Evolutionary conservation across 1,140 invertebrate species (phyloP).

Genomic region (Drosophila baimaii): DNA sequence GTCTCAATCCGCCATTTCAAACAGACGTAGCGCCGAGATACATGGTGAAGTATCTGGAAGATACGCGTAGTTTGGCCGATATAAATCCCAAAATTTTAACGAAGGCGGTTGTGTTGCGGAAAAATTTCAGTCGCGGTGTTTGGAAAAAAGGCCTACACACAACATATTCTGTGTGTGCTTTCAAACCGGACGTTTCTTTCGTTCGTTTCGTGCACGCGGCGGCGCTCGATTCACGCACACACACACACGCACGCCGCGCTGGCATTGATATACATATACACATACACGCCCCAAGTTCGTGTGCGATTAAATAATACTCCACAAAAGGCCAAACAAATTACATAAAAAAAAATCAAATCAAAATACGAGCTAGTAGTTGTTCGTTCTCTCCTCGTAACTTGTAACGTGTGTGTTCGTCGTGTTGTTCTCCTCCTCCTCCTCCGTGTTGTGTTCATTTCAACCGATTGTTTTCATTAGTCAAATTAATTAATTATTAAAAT

Average conservation of each 20-base stretch:
- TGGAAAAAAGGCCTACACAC: slow-evolving; percentile 16
- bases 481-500: slow-evolving; percentile 37
- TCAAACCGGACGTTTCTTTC: slow-evolving; percentile 62
- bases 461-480: slow-evolving; percentile 64
- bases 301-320: slow-evolving; percentile 81
- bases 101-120: slow-evolving; percentile 12
- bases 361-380: slow-evolving; percentile 29
- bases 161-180: slow-evolving; percentile 62
- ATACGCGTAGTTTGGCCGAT: too few relatives aligned
- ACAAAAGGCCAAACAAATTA: slow-evolving; percentile 74
- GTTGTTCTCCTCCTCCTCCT: slow-evolving; percentile 30
- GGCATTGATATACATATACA: slow-evolving; percentile 38
- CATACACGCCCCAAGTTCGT: slow-evolving; percentile 35
- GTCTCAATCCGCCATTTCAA: too few relatives aligned
- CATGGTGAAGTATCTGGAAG: too few relatives aligned
- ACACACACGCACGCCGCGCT: slow-evolving; percentile 36
- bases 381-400: slow-evolving; percentile 43
- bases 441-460: slow-evolving; percentile 56
- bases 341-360: slow-evolving; percentile 50
- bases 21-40: too few relatives aligned
- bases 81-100: slow-evolving; percentile 22
- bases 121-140: slow-evolving; percentile 9
- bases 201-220: slow-evolving; percentile 54
- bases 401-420: slow-evolving; percentile 39
- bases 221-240: slow-evolving; percentile 44